phyloP scores from a whole-genome alignment of 2,888 invertebrate species.

The Tetragonula carbonaria region DNA sequence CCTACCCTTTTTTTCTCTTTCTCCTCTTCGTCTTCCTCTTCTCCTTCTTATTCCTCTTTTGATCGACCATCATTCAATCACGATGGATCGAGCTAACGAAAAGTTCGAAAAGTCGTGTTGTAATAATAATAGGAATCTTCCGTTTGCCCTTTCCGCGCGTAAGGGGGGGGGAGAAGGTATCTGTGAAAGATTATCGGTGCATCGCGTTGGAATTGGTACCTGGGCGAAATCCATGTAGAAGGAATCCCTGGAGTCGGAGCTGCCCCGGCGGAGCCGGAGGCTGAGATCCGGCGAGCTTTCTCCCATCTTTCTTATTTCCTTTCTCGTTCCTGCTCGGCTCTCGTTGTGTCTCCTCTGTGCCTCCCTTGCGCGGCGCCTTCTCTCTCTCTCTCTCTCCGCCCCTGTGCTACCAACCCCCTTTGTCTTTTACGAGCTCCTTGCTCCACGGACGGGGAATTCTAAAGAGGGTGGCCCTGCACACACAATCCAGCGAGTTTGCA shows the following conservation, averaged over 20 bases:
- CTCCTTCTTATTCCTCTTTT: no score
- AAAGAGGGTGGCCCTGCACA: conserved; percentile 75
- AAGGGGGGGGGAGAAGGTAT: background rate
- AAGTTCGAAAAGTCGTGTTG: background rate
- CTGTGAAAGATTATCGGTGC: conserved; percentile 44
- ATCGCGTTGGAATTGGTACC: conserved; percentile 68
- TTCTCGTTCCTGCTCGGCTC: conserved; percentile 33
- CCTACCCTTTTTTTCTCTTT: background rate
- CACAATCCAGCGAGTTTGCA: conserved; percentile 72
- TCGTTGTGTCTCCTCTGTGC: background rate
- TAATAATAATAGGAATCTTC: conserved; percentile 7
- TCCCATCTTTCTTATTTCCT: conserved; percentile 84
- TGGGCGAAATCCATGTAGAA: conserved; percentile 96
- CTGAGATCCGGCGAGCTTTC: conserved; percentile 95
- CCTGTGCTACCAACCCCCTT: conserved; percentile 69
- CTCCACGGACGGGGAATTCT: conserved; percentile 77
- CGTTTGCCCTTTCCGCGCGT: background rate
- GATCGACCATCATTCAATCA: background rate
- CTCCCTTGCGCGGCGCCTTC: conserved; percentile 47
- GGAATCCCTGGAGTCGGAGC: conserved; percentile 94
- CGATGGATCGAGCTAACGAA: conserved; percentile 2
- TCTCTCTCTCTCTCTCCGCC: conserved; percentile 48
- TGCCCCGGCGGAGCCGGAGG: conserved; percentile 92
- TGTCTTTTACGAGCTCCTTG: conserved; percentile 75
- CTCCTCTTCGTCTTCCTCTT: no score